These are phyloP conservation scores for Anoncus sp. DNA, from an alignment of 2,888 invertebrate species.

Conservation along the genomic window DNA sequence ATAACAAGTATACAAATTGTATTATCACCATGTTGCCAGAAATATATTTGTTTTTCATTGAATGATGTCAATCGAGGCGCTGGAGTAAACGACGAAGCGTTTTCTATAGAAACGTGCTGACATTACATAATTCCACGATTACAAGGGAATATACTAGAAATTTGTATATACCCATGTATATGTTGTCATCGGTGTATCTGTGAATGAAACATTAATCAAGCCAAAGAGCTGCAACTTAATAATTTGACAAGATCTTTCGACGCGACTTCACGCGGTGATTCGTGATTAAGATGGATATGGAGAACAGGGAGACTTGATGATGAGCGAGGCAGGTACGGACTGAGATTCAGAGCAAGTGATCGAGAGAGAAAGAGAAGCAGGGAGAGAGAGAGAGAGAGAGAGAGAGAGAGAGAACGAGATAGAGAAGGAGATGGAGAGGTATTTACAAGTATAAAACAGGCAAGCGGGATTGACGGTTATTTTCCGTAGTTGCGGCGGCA, in stretches of 20 bases:
- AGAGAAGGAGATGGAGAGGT: background rate
- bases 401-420: background rate
- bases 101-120: background rate
- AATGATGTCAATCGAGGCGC: background rate
- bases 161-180: background rate
- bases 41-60: no score
- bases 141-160: background rate
- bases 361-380: background rate
- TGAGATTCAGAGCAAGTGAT: background rate
- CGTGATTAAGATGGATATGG: conserved; percentile 39
- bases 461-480: background rate
- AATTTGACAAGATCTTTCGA: conserved; percentile 31
- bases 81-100: background rate
- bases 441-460: conserved; percentile 17
- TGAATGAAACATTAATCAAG: conserved; percentile 30
- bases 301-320: conserved; percentile 8
- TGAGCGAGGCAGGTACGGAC: background rate
- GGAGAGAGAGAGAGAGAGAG: conserved; percentile 16
- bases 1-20: background rate
- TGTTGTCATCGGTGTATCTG: background rate
- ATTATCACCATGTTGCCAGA: background rate
- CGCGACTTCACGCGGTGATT: conserved; percentile 8
- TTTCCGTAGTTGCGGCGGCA: background rate
- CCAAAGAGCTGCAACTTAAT: conserved; percentile 26
- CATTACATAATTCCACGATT: no score